Base-by-base conservation (phyloP, 2,888 invertebrate species). In the Cremastobaeus sp. region DNA sequence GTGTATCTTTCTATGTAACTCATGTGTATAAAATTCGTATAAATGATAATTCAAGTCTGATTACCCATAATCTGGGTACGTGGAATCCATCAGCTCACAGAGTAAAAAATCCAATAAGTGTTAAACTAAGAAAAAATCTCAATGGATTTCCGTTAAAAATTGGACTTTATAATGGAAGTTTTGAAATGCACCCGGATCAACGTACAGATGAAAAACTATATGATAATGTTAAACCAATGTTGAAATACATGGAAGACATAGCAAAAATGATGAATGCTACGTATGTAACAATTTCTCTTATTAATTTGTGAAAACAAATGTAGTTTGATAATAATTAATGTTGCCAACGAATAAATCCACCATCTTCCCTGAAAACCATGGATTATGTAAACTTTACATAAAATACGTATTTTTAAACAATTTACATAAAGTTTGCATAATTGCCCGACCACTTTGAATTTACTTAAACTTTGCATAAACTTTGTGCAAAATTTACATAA, bases 201-300 rank as follows among this genome's bases (percentile, higher is more conserved):
- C 81, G 84, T 0, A 79, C 84, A 0, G 81, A 87, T 1, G 79
- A 87, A 0, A 89, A 90, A 6, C 88, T 89, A n/a, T 89, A 89
- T 5, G 89, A 89, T 0, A 89, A 89, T 1, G 86, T 89, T 0
- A 87, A 89, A 0, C 89, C 85, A 0, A 78, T 87, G 50, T 68
- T 90, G 0, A 89, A 88, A 0, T 86, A 90, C 28, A 83, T 91
- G 11, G 88, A 89, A 21, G 90, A 90, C 50, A 88, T 91, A 1
- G 86, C 90, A 0, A 86, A 88, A 55, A 90, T 89, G 75, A 81
- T 71, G 4, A 73, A 77, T 45, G 60, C 77, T 2, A 77, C 74
- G 75, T 77, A 41, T 62, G 50, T 37, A 32, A n/a, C 32, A n/a
- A 17, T n/a, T n/a, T n/a, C n/a, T n/a, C n/a, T n/a, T n/a, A n/a